A percentile compares a stretch with the other conserved stretches of the same genome.
phyloP scores from a whole-genome alignment of 2,113 vertebrate genomes.

The Neopipo cinnamomea region DNA sequence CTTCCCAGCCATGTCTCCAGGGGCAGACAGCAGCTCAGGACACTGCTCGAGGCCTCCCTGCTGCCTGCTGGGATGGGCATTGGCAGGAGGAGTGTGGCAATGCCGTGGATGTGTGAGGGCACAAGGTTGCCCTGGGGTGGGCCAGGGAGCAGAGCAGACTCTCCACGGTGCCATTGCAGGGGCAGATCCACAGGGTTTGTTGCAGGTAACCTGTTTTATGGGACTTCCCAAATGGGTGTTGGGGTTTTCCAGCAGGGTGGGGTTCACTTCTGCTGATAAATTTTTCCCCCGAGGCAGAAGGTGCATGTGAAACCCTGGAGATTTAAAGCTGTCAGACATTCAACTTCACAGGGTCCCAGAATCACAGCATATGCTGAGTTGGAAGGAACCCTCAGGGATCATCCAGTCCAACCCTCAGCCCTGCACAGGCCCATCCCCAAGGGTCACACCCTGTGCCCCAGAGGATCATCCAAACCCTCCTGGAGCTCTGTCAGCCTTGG shows the following conservation, averaged over 20 bases:
- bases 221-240: not conserved
- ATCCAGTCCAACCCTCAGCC: not conserved
- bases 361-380: not conserved
- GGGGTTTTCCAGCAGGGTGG: slow-evolving; percentile 46
- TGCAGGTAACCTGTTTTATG: not conserved
- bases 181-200: not conserved
- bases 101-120: accelerated
- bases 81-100: not conserved
- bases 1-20: not conserved
- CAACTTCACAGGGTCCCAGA: not conserved
- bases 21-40: not conserved
- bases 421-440: not conserved
- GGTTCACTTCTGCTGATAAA: not conserved
- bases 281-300: not conserved
- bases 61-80: accelerated
- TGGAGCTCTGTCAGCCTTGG: not conserved
- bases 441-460: not conserved
- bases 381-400: not conserved
- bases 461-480: not conserved
- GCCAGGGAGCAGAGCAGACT: not conserved
- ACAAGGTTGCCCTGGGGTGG: not conserved
- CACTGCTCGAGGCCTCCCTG: not conserved
- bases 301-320: not conserved
- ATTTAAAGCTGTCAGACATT: not conserved
- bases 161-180: accelerated